Conservation (phyloP, 2,113 vertebrate genomes). For the Pangasianodon hypophthalmus region DNA sequence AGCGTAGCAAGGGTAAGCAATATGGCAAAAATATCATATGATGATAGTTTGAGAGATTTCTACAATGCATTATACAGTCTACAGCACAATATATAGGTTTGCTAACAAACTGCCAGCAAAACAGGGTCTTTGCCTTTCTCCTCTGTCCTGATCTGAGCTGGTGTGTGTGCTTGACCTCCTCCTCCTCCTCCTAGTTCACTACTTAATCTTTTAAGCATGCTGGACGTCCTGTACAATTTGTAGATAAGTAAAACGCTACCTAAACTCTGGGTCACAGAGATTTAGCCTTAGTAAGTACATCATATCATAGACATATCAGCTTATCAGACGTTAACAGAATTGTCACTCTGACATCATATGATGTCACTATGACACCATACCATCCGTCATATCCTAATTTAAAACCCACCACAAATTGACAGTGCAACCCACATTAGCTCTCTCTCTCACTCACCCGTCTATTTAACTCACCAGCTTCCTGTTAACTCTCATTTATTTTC, state of each 20-base stretch:
- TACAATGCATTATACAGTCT: no score
- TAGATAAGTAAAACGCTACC: neutral
- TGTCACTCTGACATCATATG: neutral
- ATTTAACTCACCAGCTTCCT: neutral
- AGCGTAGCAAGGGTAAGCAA: neutral
- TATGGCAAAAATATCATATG: neutral
- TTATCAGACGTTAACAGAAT: neutral
- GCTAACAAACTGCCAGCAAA: no score
- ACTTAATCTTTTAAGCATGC: neutral
- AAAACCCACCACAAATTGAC: neutral
- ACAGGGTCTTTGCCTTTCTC: neutral
- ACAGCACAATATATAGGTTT: no score
- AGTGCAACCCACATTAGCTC: neutral
- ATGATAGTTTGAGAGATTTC: no score
- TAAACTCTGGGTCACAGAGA: neutral
- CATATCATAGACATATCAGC: neutral
- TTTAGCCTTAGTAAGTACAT: neutral
- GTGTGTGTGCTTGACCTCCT: neutral
- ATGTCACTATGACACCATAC: neutral
- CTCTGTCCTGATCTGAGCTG: neutral
- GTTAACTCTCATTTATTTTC: neutral
- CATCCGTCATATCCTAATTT: neutral
- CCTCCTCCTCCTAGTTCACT: neutral
- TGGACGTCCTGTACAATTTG: neutral
- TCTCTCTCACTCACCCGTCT: conserved; percentile 1